Evolutionary conservation across 2,113 vertebrate species (phyloP).

Genomic region (Hoplias malabaricus): DNA sequence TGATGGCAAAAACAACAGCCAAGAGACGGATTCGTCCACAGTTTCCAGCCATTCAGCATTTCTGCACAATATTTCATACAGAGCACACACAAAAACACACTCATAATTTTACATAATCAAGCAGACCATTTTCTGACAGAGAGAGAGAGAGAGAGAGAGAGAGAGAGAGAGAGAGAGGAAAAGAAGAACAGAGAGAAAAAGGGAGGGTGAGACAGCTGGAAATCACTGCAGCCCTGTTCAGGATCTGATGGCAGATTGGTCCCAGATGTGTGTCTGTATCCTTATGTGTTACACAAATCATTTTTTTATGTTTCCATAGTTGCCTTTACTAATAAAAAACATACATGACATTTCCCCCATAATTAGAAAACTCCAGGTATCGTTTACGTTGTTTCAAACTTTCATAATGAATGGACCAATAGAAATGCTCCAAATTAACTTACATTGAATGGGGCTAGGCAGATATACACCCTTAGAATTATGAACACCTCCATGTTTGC

Average conservation of each 20-base stretch:
- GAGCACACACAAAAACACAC: not conserved
- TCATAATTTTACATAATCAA: not conserved
- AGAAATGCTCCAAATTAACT: too few species aligned
- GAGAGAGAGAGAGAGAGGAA: not conserved
- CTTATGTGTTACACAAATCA: not conserved
- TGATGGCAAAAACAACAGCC: conserved; percentile 8
- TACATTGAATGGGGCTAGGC: too few species aligned
- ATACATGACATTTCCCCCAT: not conserved
- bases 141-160: not conserved
- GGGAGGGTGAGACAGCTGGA: not conserved
- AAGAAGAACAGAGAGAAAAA: too few species aligned
- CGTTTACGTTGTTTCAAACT: too few species aligned
- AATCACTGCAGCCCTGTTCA: not conserved
- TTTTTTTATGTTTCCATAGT: not conserved
- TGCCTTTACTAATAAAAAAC: not conserved
- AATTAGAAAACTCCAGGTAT: too few species aligned
- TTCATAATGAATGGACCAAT: too few species aligned
- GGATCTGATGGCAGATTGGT: not conserved
- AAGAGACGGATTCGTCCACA: not conserved
- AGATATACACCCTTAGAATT: too few species aligned
- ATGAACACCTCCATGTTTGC: too few species aligned
- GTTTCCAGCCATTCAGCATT: not conserved
- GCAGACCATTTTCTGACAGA: too few species aligned
- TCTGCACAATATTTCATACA: not conserved
- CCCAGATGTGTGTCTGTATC: not conserved